Base-by-base conservation (phyloP, 2,113 vertebrate species). In the Poeciliopsis prolifica region DNA sequence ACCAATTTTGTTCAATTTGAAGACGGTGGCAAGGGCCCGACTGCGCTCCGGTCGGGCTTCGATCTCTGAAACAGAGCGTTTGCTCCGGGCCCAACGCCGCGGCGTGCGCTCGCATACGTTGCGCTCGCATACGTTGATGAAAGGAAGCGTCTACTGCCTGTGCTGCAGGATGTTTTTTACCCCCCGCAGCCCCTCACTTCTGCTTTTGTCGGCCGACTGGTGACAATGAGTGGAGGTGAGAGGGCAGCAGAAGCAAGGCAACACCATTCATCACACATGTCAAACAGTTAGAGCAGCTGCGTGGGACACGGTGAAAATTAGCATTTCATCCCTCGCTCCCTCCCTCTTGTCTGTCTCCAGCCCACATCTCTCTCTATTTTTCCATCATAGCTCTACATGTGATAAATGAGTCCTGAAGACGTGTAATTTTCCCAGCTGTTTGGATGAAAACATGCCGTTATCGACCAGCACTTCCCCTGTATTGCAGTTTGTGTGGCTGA, bases 201-300 rank as follows among this genome's bases (percentile, higher is more conserved):
- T 37, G 10, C 91, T 91, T 96, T 93, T 94, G 82, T 96, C 93
- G 91, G 92, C 94, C 93, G 93, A 93, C 93, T 92, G 86, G 91
- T 96, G 95, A 97, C 96, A 96, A 93, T 92, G 95, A 96, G 95
- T 93, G 91, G 95, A 95, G 95, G 94, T 93, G 94, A 95, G 95
- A 96, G 97, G 96, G 95, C 96, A 96, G 95, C 95, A 94, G 94
- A 94, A 96, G 94, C 96, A 96, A 94, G 95, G 95, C 94, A 95
- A 92, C 90, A 92, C 91, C 95, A 98, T 98, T 97, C 95, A 98
- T 98, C 97, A 98, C 95, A 95, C 94, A 93, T 96, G 96, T 97
- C 97, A 97, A 94, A 94, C 95, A 92, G 92, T 95, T 93, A 94
- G 95, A 94, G 94, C 96, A 97, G 97, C 96, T 97, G 96, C 95